Base-by-base conservation (phyloP, 1,140 invertebrate genomes). In the Gryllus bimaculatus region DNA sequence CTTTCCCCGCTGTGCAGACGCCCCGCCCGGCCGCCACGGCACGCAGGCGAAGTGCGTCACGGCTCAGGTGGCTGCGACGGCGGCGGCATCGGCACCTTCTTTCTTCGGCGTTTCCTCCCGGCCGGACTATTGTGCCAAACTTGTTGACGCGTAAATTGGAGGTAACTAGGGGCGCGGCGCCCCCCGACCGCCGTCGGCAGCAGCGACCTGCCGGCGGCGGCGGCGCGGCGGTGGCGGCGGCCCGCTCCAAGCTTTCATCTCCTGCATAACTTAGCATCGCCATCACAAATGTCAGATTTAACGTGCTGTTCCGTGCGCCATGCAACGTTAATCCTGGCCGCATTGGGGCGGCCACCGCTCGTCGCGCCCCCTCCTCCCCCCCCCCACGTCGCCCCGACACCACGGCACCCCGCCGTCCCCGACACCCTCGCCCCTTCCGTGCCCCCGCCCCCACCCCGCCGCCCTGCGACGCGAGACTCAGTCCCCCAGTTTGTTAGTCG, bases 281-380 rank as follows among this genome's bases (percentile, higher is more conserved):
- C n/a, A 77, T 77, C 76, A 77, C 76, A 77, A 77, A 77, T 77
- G n/a, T 77, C 76, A 77, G 76, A 77, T 77, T 77, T 77, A 77
- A 77, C 76, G 76, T n/a, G 76, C 76, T 77, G 76, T n/a, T n/a
- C n/a, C n/a, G 12, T 77, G 76, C 13, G 76, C 76, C 21, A 77
- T 77, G 76, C 76, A 77, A 77, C 76, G 76, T 54, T 77, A 77
- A 77, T 77, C 76, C 76, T 18, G 54, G 54, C n/a, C n/a, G n/a
- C 54, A 7, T 7, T 66, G 2, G 54, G 54, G 10, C 54, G 54
- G 18, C 54, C n/a, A 18, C 54, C 54, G 18, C n/a, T n/a, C 26
- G 10, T 47, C 75, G 75, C 15, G 74, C 74, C 20, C 74, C 7
- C 20, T 47, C 20, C 20, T 15, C 8, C 7, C 26, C 48, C 13